A percentile compares a stretch with the other conserved stretches of the same genome.
Evolutionary conservation across 2,113 vertebrate species (phyloP).

Genomic region (human (Homo sapiens)): DNA sequence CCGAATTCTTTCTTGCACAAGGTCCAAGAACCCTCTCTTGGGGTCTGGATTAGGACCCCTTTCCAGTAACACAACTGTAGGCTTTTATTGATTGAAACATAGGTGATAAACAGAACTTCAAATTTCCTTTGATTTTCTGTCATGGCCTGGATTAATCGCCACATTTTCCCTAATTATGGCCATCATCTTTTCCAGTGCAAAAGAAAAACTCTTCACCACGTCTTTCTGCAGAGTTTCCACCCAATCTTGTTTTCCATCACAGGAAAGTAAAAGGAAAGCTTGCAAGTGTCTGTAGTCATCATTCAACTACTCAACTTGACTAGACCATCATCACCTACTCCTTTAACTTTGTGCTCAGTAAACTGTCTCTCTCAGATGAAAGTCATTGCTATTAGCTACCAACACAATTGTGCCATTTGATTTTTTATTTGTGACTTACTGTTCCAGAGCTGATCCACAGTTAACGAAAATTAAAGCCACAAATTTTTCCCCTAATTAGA

Average conservation of each 20-base stretch:
- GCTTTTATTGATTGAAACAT: not conserved
- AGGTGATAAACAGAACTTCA: not conserved
- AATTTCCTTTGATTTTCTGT: not conserved
- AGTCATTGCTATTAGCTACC: slow-evolving; percentile 28
- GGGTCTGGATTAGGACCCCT: too few relatives aligned
- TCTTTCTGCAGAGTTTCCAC: not conserved
- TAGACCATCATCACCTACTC: not conserved
- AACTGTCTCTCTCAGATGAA: slow-evolving; percentile 35
- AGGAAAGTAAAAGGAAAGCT: not conserved
- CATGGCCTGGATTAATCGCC: not conserved
- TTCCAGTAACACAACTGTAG: not conserved
- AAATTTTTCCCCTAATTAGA: slow-evolving; percentile 61
- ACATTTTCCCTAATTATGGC: not conserved
- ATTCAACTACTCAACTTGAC: not conserved
- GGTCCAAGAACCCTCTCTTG: too few relatives aligned
- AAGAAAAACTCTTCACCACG: not conserved
- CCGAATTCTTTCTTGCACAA: too few relatives aligned
- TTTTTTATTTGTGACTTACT: slow-evolving; percentile 68
- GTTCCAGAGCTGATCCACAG: slow-evolving; percentile 64
- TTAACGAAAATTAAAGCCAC: slow-evolving; percentile 64
- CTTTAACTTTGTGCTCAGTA: not conserved
- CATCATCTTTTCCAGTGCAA: not conserved
- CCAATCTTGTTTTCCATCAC: not conserved
- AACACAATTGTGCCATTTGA: slow-evolving; percentile 1
- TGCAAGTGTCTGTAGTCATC: not conserved